These are phyloP conservation scores for Conger conger DNA, from an alignment of 2,113 vertebrate genomes.

Conservation along the genomic window DNA sequence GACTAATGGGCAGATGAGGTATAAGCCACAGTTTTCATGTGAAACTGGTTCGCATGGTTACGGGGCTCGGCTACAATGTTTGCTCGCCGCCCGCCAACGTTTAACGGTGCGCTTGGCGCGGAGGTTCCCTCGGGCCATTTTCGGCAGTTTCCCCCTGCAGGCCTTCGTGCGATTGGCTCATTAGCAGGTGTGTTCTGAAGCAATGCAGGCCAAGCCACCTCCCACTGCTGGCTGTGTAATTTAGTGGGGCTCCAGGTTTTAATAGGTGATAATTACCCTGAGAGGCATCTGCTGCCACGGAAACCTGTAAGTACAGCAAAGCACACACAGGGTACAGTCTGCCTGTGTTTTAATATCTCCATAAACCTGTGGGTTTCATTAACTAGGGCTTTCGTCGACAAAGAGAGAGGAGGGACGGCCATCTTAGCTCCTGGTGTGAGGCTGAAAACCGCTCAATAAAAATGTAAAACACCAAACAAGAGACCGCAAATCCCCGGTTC, in stretches of 20 bases:
- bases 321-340: conserved; percentile 3
- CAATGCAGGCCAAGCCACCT: conserved; percentile 44
- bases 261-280: conserved; percentile 65
- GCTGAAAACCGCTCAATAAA: background rate
- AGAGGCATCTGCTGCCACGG: conserved; percentile 38
- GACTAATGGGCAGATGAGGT: background rate
- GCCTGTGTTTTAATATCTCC: conserved; percentile 17
- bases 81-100: too few relatives aligned
- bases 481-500: background rate
- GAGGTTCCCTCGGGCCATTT: background rate
- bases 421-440: background rate
- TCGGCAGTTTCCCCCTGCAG: conserved; percentile 26
- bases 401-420: background rate
- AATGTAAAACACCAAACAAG: background rate
- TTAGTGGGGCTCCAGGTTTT: conserved; percentile 53
- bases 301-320: conserved; percentile 52
- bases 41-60: too few relatives aligned
- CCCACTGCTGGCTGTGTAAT: conserved; percentile 23
- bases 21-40: background rate
- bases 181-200: conserved; percentile 68
- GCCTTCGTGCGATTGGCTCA: conserved; percentile 56
- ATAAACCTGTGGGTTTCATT: background rate
- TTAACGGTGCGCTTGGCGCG: background rate
- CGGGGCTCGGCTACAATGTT: too few relatives aligned
- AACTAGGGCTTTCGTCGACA: background rate